Evolutionary conservation across 2,113 vertebrate genomes (phyloP), one percentile per base, ranked within the genome.

Genomic region (Formicarius rufipectus): DNA sequence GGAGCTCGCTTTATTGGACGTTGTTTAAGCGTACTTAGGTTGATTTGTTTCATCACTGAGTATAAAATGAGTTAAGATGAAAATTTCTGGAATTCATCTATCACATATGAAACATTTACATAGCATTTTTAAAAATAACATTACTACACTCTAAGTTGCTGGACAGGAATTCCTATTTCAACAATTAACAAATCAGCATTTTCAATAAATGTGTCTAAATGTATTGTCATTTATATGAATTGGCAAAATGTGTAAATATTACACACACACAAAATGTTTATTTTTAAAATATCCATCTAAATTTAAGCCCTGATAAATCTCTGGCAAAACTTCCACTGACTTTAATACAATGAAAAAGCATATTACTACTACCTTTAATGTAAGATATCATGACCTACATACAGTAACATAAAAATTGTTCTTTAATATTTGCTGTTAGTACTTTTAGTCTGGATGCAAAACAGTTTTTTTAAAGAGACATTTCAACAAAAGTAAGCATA

Each of bases 41-140:
- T 99, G 96, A 98, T 98, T 97, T 99, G 99, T 84, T 98, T 99
- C 99, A 99, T 99, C 73, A 95, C 99, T 99, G 97, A 75, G 78
- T 25, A 97, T 49, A 97, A 97, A 98, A 95, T 77, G 75, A 94
- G 49, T 71, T 84, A 96, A 39, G 30, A 84, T 59, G 9, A 87
- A 72, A 68, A 49, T 42, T 87, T 82, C 31, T 73, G 50, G n/a
- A 85, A 80, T 72, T 86, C 44, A 58, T 56, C n/a, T 62, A 89
- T 2, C 75, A 49, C n/a, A 45, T 14, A 40, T 22, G 18, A 90
- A 95, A 80, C 37, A 84, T 35, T 80, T 33, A 68, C 24, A 9
- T 40, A 19, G 12, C 3, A 12, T 71, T 78, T 82, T 73, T 27
- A 0, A 10, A 74, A 92, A 37, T 6, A 76, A 59, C 5, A 16